Percentiles rank a stretch among this genome's conserved stretches.
Conservation (phyloP, 2,888 invertebrate genomes). For the Sinodicranocentrus sp. region DNA sequence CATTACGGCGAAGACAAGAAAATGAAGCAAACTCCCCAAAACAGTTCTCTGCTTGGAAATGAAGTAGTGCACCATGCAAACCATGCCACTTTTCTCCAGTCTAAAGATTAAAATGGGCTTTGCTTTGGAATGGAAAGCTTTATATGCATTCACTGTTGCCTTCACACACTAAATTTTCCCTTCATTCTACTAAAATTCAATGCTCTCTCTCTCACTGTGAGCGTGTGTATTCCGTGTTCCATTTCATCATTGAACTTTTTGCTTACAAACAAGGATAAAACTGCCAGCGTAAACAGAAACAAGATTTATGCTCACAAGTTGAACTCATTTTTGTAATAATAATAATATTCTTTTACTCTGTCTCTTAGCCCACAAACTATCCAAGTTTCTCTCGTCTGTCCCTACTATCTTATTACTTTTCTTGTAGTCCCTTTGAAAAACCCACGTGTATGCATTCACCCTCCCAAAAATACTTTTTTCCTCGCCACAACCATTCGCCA, state of each 20-base stretch:
- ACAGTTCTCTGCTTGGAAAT: too few species aligned
- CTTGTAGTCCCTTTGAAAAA: too few species aligned
- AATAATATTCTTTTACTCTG: conserved; percentile 47
- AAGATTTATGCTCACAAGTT: conserved; percentile 58
- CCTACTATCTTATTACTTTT: too few species aligned
- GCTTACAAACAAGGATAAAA: conserved; percentile 64
- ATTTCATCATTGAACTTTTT: conserved; percentile 66
- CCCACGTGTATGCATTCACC: too few species aligned
- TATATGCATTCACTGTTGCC: background rate
- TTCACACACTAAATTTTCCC: conserved; percentile 14
- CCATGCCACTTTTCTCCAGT: background rate
- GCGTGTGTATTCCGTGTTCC: conserved; percentile 32
- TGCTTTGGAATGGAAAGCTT: background rate
- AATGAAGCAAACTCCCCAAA: background rate
- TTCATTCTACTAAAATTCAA: conserved; percentile 7
- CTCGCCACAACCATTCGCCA: too few species aligned
- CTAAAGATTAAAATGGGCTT: conserved; percentile 30
- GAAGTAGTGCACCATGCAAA: too few species aligned
- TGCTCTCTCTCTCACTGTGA: background rate
- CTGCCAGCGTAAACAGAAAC: conserved; percentile 64
- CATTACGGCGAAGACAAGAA: background rate
- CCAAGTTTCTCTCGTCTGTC: background rate
- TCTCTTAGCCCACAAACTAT: conserved; percentile 18
- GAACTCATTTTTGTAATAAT: conserved; percentile 58
- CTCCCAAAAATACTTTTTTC: too few species aligned